Conservation (phyloP, 1,140 invertebrate genomes). For the Metopolophium dirhodum region DNA sequence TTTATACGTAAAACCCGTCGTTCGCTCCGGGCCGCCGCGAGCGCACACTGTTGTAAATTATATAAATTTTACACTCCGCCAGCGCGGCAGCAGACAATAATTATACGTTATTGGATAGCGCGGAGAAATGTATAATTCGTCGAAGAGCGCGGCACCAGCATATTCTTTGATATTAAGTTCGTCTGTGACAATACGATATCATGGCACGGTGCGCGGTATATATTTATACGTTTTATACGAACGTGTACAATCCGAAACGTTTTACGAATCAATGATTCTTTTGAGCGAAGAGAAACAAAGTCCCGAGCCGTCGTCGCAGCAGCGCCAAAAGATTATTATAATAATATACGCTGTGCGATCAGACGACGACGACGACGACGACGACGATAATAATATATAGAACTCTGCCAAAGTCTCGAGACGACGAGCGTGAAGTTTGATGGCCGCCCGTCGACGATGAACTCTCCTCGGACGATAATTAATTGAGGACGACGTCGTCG, state of each 20-base stretch:
- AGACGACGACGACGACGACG: not conserved
- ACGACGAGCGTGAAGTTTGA: not conserved
- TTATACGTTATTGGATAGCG: not conserved
- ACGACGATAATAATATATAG: not conserved
- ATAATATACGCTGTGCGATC: too few species aligned
- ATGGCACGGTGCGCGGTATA: not conserved
- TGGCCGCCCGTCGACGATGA: not conserved
- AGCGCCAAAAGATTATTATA: not conserved
- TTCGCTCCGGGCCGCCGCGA: too few species aligned
- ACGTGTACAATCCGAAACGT: not conserved
- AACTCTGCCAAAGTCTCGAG: not conserved
- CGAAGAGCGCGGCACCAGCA: not conserved
- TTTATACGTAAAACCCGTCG: not conserved
- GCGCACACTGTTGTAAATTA: too few species aligned
- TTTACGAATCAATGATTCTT: constrained; percentile 4
- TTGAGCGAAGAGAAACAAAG: not conserved
- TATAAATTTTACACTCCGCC: too few species aligned
- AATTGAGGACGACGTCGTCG: not conserved
- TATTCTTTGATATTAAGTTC: not conserved
- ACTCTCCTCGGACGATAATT: not conserved
- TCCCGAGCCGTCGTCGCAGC: not conserved
- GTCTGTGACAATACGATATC: not conserved
- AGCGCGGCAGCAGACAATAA: not conserved
- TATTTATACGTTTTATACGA: too few species aligned
- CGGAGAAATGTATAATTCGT: not conserved